phyloP scores from a whole-genome alignment of 2,113 vertebrate species.

The Misgurnus anguillicaudatus region DNA sequence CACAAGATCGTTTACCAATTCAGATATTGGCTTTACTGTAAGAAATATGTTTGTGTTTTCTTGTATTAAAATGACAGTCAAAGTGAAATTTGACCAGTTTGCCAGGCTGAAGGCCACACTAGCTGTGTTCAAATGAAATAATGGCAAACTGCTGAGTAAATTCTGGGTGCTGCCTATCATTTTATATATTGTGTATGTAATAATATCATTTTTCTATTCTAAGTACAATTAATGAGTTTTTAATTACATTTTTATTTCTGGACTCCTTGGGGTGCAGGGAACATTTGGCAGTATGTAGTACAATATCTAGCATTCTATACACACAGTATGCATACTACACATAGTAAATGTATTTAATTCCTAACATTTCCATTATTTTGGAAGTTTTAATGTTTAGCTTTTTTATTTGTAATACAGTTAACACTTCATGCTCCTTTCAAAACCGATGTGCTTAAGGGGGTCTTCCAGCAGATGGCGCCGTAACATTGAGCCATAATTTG shows the following conservation, averaged over 20 bases:
- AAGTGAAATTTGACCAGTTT: slow-evolving; percentile 14
- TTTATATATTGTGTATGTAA: no score
- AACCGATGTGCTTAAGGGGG: no score
- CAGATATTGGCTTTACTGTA: not conserved
- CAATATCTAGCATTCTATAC: not conserved
- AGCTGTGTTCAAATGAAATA: no score
- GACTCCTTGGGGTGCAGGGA: no score
- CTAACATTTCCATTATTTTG: not conserved
- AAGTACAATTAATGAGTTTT: no score
- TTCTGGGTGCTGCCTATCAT: no score
- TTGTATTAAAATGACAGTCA: slow-evolving; percentile 38
- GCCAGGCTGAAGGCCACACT: not conserved
- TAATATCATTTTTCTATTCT: no score
- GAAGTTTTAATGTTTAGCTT: not conserved
- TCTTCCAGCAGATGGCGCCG: slow-evolving; percentile 40
- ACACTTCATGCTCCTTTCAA: no score
- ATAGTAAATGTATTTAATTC: not conserved
- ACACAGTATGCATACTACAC: not conserved
- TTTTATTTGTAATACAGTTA: no score
- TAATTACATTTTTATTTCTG: no score
- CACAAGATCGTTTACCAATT: no score
- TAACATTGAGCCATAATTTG: slow-evolving; percentile 1
- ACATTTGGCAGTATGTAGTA: not conserved
- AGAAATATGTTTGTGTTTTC: not conserved
- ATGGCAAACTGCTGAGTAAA: no score